Base-by-base conservation (phyloP, 2,113 vertebrate genomes). In the Sylvilagus bachmani region DNA sequence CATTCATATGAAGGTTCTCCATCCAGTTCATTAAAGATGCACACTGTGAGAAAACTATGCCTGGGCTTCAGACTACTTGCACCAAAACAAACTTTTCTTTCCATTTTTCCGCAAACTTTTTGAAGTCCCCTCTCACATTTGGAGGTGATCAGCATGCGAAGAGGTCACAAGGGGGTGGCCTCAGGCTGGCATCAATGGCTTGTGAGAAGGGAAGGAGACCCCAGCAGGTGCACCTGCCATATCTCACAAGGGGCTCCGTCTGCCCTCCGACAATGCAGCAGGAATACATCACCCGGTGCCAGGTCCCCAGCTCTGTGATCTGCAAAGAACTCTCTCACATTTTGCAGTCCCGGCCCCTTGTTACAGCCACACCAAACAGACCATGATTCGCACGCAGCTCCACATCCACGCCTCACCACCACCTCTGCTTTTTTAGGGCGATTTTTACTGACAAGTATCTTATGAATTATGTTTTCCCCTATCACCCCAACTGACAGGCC, bases 381-480 rank as follows among this genome's bases (percentile, higher is more conserved):
- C 17, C 17, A 10, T 64, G 36, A n/a, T 67, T 22, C 9, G 31
- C 49, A 67, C 33, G 31, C 29, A 44, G n/a, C n/a, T 61, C n/a
- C 27, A 69, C 3, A 33, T 19, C 29, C 12, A n/a, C 14, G 29
- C 36, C 19, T 81, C 67, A 62, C 29, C 69, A n/a, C 5, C 33
- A 67, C 25, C 21, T 11, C 27, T 27, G 36, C n/a, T 89, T 67
- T 25, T 10, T 62, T 17, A 19, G 49, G 62, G 53, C 16, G 49
- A 67, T 67, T 86, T 77, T 85, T 83, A 86, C 24, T 69, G 33
- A 74, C 24, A 80, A n/a, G 62, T 94, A 85, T 90, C 90, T 93
- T 84, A 53, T 88, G 67, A 49, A 51, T 25, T 27, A 13, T 64
- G n/a, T 75, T 67, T 96, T 55, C 58, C 71, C 36, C 81, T n/a